Evolutionary conservation across 2,113 vertebrate species (phyloP).

Genomic region (Scartelaos histophorus): DNA sequence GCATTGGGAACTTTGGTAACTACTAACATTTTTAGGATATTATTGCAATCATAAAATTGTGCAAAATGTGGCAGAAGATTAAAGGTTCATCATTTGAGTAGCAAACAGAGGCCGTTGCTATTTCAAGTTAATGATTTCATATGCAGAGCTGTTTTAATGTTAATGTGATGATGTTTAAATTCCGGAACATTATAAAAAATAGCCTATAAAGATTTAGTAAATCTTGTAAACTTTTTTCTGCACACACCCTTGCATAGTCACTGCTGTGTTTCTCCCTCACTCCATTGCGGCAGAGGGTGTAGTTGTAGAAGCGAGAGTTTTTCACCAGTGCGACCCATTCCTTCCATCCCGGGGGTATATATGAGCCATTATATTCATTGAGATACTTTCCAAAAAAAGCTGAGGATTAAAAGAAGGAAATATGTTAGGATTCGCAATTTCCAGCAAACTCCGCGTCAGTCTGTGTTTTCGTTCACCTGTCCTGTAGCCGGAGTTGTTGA

Average conservation of each 20-base stretch:
- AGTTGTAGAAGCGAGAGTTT: conserved; percentile 98
- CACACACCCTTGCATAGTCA: conserved; percentile 86
- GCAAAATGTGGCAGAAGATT: no score
- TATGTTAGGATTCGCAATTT: not conserved
- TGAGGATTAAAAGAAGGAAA: conserved; percentile 52
- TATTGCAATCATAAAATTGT: no score
- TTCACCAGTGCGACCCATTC: conserved; percentile 97
- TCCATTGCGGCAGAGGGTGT: conserved; percentile 92
- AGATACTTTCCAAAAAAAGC: conserved; percentile 98
- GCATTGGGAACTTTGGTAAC: no score
- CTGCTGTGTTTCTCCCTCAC: conserved; percentile 90
- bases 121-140: no score
- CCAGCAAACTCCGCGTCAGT: not conserved
- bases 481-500: conserved; percentile 93
- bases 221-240: not conserved
- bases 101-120: no score
- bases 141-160: no score
- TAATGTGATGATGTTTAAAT: no score
- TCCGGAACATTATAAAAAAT: no score
- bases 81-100: no score
- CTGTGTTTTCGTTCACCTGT: conserved; percentile 81
- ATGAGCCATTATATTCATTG: conserved; percentile 96
- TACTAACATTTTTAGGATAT: no score
- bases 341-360: conserved; percentile 95
- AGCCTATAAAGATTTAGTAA: not conserved